Evolutionary conservation across 1,140 invertebrate species (phyloP).

Genomic region (Drosophila rufa): DNA sequence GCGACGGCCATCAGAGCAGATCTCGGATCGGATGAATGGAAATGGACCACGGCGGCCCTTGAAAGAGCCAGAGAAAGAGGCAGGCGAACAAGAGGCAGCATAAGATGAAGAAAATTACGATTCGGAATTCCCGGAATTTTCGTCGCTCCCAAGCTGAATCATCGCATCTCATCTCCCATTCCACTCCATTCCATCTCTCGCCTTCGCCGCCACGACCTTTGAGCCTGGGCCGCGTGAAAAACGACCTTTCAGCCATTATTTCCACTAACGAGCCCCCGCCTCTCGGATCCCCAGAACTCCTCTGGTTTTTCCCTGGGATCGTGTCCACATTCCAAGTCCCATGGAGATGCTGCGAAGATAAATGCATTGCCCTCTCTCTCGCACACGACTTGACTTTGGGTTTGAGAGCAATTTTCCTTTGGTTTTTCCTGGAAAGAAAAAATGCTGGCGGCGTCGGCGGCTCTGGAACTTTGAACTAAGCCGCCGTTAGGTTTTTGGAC

Average conservation of each 20-base stretch:
- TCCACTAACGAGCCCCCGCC: slow-evolving; percentile 74
- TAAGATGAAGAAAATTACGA: slow-evolving; percentile 71
- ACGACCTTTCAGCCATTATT: slow-evolving; percentile 80
- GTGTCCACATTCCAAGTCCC: slow-evolving; percentile 72
- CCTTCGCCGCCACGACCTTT: slow-evolving; percentile 67
- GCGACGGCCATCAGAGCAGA: slow-evolving; percentile 66
- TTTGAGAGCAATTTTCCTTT: slow-evolving; percentile 71
- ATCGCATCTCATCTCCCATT: slow-evolving; percentile 42
- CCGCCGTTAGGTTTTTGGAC: slow-evolving; percentile 75
- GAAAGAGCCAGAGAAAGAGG: slow-evolving; percentile 40
- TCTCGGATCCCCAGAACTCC: slow-evolving; percentile 6
- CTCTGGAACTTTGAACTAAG: slow-evolving; percentile 70
- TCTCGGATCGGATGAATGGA: slow-evolving; percentile 58
- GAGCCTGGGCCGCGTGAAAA: slow-evolving; percentile 75
- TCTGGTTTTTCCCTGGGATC: slow-evolving; percentile 62
- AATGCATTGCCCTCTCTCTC: slow-evolving; percentile 28
- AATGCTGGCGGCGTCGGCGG: slow-evolving; percentile 42
- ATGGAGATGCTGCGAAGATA: slow-evolving; percentile 60
- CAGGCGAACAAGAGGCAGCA: slow-evolving; percentile 29
- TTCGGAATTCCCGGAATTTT: slow-evolving; percentile 80
- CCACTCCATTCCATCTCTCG: slow-evolving; percentile 4
- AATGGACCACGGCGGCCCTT: slow-evolving; percentile 65
- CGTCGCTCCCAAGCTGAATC: slow-evolving; percentile 65
- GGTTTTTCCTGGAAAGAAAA: slow-evolving; percentile 54
- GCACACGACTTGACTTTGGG: slow-evolving; percentile 76